Evolutionary conservation across 2,888 invertebrate genomes (phyloP), one percentile per base, ranked within the genome.

Genomic region (Ceriagrion tenellum): DNA sequence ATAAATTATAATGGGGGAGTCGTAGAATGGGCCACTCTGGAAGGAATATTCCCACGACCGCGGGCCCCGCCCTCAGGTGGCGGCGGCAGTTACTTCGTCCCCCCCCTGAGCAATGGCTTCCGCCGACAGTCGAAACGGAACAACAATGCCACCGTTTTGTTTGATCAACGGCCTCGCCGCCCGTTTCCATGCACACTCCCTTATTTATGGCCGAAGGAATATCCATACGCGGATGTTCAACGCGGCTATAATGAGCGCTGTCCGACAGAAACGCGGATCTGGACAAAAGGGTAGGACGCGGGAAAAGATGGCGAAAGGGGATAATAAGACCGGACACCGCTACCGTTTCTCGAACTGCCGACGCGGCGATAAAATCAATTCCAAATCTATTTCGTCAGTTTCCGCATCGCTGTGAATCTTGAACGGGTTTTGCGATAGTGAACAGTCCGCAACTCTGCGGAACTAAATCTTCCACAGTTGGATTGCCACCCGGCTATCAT

Each of bases 381-480:
- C 12, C 26, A 0, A 69, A 26, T 69, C 69, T n/a, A 69, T n/a
- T 69, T n/a, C 26, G 69, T 69, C 69, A 69, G 69, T 69, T 69
- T 26, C 69, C n/a, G 69, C 69, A 26, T 69, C 69, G 20, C 69
- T 6, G 26, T n/a, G n/a, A n/a, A 69, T 69, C 12, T 69, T 26
- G 26, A 69, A 69, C n/a, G 69, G n/a, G n/a, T n/a, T 26, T 47
- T 47, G 69, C n/a, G 69, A 12, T 2, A 47, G 23, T 23, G 26
- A 47, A 47, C 8, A 47, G 2, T 2, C 47, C n/a, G 12, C 69
- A 12, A 26, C 23, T 4, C 69, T 26, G n/a, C n/a, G 69, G 69
- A n/a, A 69, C n/a, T 69, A 69, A 69, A 69, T 69, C 69, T 26
- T 69, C 69, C 69, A 69, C 69, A n/a, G 69, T 69, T 69, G 69